Percentiles rank a stretch among this genome's conserved stretches.
Evolutionary conservation across 1,140 invertebrate genomes (phyloP).

Genomic region (Heliothis subflexa): DNA sequence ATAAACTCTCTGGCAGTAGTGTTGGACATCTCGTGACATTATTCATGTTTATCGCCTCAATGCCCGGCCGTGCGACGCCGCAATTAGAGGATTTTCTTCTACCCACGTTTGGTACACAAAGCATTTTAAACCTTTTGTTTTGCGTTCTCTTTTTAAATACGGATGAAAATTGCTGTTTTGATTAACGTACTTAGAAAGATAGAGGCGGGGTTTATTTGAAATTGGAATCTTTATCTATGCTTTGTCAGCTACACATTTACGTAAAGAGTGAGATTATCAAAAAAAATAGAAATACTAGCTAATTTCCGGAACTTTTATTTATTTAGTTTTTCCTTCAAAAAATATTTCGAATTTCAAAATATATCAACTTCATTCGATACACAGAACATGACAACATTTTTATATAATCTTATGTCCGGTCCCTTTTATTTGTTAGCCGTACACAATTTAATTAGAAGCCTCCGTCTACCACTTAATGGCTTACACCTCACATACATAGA

Average conservation of each 20-base stretch:
- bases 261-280: not conserved
- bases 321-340: not conserved
- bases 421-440: slow-evolving; percentile 12
- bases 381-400: slow-evolving; percentile 13
- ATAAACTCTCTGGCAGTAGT: slow-evolving; percentile 71
- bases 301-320: not conserved
- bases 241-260: not conserved
- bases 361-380: no score
- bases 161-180: slow-evolving; percentile 13
- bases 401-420: not conserved
- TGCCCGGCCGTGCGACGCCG: slow-evolving; percentile 59
- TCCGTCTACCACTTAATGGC: slow-evolving; percentile 23
- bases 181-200: slow-evolving; percentile 18
- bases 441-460: slow-evolving; percentile 32
- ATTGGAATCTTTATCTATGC: not conserved
- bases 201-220: no score
- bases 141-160: slow-evolving; percentile 40
- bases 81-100: slow-evolving; percentile 76
- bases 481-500: slow-evolving; percentile 31
- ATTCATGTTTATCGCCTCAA: slow-evolving; percentile 81
- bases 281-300: not conserved
- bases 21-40: slow-evolving; percentile 79
- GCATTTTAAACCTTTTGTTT: slow-evolving; percentile 55
- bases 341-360: no score
- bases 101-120: slow-evolving; percentile 55